A percentile compares a stretch with the other conserved stretches of the same genome.
Conservation (phyloP, 2,113 vertebrate species). For the Oryzias celebensis region DNA sequence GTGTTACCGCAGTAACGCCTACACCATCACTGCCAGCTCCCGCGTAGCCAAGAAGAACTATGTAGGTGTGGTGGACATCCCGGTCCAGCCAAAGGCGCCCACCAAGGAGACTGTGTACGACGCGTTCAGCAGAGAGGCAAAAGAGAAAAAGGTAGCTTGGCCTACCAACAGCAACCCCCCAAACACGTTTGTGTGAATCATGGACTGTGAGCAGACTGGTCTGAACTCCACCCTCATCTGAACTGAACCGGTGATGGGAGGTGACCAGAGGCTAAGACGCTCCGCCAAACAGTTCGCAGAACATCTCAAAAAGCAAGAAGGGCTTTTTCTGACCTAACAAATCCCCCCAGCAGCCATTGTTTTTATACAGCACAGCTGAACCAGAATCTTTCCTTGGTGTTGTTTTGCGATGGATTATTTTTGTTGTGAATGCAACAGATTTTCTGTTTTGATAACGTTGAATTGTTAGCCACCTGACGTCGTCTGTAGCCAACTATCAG, state of each 20-base stretch:
- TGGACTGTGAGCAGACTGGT: no score
- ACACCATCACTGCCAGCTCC: slow-evolving; percentile 94
- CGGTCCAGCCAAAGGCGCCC: slow-evolving; percentile 75
- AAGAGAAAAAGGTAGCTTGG: slow-evolving; percentile 93
- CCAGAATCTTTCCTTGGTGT: slow-evolving; percentile 9
- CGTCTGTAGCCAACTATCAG: slow-evolving; percentile 10
- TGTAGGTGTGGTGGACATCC: slow-evolving; percentile 86
- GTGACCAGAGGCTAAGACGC: slow-evolving; percentile 1
- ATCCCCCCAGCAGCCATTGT: slow-evolving; percentile 19
- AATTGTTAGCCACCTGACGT: slow-evolving; percentile 15
- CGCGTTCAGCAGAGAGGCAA: slow-evolving; percentile 86
- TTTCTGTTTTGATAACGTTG: slow-evolving; percentile 12
- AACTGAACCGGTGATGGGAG: background rate
- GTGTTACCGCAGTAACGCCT: slow-evolving; percentile 93
- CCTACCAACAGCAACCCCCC: slow-evolving; percentile 88
- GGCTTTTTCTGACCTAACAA: slow-evolving; percentile 39
- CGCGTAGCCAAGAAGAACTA: slow-evolving; percentile 94
- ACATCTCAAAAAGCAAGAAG: slow-evolving; percentile 36
- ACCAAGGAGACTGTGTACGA: slow-evolving; percentile 87
- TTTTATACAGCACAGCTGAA: slow-evolving; percentile 31
- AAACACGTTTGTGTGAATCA: slow-evolving; percentile 87
- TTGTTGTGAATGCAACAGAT: slow-evolving; percentile 1
- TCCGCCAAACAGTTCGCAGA: background rate
- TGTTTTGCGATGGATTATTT: slow-evolving; percentile 17
- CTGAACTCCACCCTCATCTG: background rate